Conservation (phyloP, 1,140 invertebrate genomes). For the Glossosoma conforme region DNA sequence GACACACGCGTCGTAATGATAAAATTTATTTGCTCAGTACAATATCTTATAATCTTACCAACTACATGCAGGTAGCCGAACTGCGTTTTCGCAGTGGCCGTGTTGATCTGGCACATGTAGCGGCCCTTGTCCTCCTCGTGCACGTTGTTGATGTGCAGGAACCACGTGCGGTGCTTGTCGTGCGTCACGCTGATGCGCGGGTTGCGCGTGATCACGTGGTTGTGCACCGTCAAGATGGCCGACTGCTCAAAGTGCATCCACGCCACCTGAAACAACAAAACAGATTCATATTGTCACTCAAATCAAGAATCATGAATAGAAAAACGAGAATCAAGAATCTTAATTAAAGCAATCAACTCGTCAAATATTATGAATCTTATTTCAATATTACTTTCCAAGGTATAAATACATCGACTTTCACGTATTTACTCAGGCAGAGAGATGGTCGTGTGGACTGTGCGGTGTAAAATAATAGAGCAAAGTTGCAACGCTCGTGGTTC, state of each 20-base stretch:
- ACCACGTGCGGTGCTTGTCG: constrained; percentile 83
- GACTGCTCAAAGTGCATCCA: constrained; percentile 95
- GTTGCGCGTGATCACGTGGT: constrained; percentile 88
- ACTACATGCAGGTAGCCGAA: constrained; percentile 90
- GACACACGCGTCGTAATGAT: no score
- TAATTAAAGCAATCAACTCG: neutral
- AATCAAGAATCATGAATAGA: neutral
- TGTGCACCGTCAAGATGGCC: constrained; percentile 86
- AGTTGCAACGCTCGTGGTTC: no score
- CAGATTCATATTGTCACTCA: neutral
- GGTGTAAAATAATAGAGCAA: no score
- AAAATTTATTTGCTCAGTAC: no score
- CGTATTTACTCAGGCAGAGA: no score
- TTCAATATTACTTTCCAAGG: no score
- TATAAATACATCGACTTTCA: no score
- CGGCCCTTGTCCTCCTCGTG: constrained; percentile 85
- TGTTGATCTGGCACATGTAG: constrained; percentile 97
- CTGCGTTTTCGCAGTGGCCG: constrained; percentile 86
- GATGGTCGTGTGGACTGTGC: no score
- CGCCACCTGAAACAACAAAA: constrained; percentile 66
- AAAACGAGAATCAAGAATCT: neutral
- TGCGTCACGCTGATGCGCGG: constrained; percentile 86
- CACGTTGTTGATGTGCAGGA: constrained; percentile 85
- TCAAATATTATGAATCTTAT: neutral
- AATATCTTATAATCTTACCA: no score